A percentile compares a stretch with the other conserved stretches of the same genome.
Conservation (phyloP, 2,113 vertebrate species). For the Hyaena hyaena region DNA sequence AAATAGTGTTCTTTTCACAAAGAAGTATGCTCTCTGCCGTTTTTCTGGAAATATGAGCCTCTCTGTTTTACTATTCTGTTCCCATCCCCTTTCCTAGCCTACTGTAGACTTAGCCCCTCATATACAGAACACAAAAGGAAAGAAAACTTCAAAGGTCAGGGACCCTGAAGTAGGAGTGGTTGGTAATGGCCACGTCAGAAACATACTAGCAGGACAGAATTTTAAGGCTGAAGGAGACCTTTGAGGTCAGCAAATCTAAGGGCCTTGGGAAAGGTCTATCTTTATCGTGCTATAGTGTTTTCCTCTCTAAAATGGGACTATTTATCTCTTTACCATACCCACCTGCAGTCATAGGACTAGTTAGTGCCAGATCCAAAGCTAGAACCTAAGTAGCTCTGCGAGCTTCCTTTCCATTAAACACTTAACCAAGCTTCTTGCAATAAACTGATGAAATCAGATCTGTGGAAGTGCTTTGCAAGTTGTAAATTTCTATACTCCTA, state of each 20-base stretch:
- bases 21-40: not conserved
- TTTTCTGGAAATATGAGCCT: not conserved
- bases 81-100: not conserved
- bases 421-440: not conserved
- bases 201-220: not conserved
- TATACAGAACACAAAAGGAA: not conserved
- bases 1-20: not conserved
- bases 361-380: not conserved
- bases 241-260: not conserved
- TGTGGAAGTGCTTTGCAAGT: not conserved
- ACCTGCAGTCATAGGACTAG: not conserved
- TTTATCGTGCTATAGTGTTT: not conserved
- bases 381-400: not conserved
- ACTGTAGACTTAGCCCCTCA: not conserved
- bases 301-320: not conserved
- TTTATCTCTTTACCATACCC: not conserved
- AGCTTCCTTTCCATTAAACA: not conserved
- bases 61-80: not conserved
- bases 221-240: not conserved
- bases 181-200: not conserved
- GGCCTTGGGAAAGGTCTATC: not conserved
- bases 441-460: not conserved
- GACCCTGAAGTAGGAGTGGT: not conserved
- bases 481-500: not conserved
- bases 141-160: not conserved